Percentiles rank a stretch among this genome's conserved stretches.
These are phyloP conservation scores for Anoplius nigerrimus DNA, from an alignment of 2,888 invertebrate species.

Conservation along the genomic window DNA sequence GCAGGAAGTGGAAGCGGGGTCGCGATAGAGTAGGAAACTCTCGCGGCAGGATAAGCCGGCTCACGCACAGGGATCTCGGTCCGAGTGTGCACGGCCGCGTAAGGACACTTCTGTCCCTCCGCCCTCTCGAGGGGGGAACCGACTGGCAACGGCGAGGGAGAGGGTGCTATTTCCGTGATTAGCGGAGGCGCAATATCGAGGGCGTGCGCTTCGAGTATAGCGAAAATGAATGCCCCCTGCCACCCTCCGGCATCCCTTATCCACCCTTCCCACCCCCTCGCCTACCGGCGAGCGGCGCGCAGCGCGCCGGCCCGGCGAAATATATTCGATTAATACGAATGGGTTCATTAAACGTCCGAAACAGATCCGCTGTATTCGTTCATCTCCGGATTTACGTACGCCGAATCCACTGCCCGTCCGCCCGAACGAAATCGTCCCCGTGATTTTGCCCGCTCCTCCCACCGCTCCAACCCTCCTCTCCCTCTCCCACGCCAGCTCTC, in stretches of 20 bases:
- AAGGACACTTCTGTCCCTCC: no score
- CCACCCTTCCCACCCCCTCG: background rate
- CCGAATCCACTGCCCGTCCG: slow-evolving; percentile 14
- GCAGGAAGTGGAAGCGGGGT: background rate
- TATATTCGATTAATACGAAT: slow-evolving; percentile 48
- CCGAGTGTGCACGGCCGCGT: background rate
- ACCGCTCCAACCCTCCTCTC: no score
- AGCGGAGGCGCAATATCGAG: slow-evolving; percentile 2
- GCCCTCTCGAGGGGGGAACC: background rate
- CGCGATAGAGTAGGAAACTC: no score
- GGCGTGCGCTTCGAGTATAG: background rate
- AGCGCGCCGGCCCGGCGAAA: slow-evolving; percentile 6
- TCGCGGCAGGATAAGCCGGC: no score
- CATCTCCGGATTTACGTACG: slow-evolving; percentile 4
- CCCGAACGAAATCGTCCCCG: no score
- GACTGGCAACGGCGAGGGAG: background rate
- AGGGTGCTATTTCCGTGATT: background rate
- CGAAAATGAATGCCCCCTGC: slow-evolving; percentile 1
- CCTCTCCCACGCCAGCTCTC: no score
- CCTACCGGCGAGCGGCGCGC: background rate
- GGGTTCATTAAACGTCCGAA: slow-evolving; percentile 47
- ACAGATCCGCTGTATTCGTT: slow-evolving; percentile 14
- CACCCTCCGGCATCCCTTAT: background rate
- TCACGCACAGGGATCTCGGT: background rate
- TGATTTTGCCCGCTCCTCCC: no score